phyloP scores from a whole-genome alignment of 2,888 invertebrate genomes.

The Ganaspis brasiliensis region DNA sequence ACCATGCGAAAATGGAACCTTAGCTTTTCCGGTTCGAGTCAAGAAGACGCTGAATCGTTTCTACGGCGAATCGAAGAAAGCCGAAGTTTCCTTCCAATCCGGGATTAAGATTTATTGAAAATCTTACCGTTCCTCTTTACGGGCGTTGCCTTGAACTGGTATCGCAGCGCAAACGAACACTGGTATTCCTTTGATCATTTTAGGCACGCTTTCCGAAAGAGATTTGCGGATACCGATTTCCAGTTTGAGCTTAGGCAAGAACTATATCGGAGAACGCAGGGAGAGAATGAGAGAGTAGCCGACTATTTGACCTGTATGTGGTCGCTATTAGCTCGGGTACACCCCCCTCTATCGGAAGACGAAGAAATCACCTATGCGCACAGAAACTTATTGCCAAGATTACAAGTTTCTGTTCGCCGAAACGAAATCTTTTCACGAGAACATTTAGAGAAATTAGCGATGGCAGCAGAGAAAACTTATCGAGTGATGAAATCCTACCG shows the following conservation, averaged over 20 bases:
- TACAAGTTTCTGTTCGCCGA: not conserved
- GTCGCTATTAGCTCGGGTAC: not conserved
- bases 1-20: constrained; percentile 41
- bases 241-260: too few relatives aligned
- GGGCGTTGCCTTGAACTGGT: too few relatives aligned
- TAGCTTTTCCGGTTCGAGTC: not conserved
- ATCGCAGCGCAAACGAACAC: not conserved
- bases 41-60: not conserved
- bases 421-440: not conserved
- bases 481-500: not conserved
- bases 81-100: not conserved
- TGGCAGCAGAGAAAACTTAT: not conserved
- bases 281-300: too few relatives aligned
- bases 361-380: too few relatives aligned
- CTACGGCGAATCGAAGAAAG: not conserved
- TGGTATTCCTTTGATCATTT: not conserved
- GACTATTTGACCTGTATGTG: not conserved
- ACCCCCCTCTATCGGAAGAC: too few relatives aligned
- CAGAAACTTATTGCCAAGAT: not conserved
- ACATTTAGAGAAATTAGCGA: too few relatives aligned
- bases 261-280: too few relatives aligned
- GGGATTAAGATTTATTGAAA: too few relatives aligned
- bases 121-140: too few relatives aligned
- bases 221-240: too few relatives aligned
- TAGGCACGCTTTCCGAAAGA: not conserved